phyloP scores from a whole-genome alignment of 2,888 invertebrate genomes.

The Tigriopus californicus region DNA sequence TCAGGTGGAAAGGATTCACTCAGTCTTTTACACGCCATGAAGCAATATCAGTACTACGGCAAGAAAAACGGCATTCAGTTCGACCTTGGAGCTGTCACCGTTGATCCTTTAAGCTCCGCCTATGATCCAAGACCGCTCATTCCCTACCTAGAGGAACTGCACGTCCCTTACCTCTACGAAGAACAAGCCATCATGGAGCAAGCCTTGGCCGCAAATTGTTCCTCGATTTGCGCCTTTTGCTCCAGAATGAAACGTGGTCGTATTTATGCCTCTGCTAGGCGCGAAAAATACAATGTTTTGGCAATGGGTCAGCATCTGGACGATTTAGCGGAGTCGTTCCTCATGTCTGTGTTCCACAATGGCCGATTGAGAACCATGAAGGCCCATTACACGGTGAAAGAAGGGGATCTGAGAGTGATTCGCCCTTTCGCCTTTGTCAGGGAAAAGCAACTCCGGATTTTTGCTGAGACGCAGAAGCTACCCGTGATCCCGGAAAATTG shows the following conservation, averaged over 20 bases:
- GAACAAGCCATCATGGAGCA: conserved; percentile 31
- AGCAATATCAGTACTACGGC: conserved; percentile 61
- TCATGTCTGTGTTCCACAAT: conserved; percentile 59
- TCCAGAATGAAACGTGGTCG: conserved; percentile 49
- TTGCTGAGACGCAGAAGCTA: conserved; percentile 49
- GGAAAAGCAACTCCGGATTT: conserved; percentile 50
- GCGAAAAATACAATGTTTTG: conserved; percentile 63
- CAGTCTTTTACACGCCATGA: conserved; percentile 59
- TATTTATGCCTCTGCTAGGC: conserved; percentile 50
- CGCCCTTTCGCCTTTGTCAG: conserved; percentile 71
- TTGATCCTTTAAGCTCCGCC: conserved; percentile 44
- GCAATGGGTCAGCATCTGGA: conserved; percentile 71
- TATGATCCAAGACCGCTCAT: conserved; percentile 45
- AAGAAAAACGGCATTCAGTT: conserved; percentile 54
- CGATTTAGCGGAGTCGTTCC: conserved; percentile 59
- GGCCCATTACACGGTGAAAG: conserved; percentile 51
- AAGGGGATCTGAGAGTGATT: conserved; percentile 58
- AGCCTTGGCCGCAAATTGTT: conserved; percentile 30
- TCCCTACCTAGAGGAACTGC: conserved; percentile 50
- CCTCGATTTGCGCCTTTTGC: conserved; percentile 48
- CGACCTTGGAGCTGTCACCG: conserved; percentile 46
- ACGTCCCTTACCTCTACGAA: conserved; percentile 19
- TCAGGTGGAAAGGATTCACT: conserved; percentile 67
- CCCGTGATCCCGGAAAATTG: conserved; percentile 47
- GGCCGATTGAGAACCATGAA: conserved; percentile 59